Base-by-base conservation (phyloP, 2,888 invertebrate genomes). In the Aphidoletes aphidimyza region DNA sequence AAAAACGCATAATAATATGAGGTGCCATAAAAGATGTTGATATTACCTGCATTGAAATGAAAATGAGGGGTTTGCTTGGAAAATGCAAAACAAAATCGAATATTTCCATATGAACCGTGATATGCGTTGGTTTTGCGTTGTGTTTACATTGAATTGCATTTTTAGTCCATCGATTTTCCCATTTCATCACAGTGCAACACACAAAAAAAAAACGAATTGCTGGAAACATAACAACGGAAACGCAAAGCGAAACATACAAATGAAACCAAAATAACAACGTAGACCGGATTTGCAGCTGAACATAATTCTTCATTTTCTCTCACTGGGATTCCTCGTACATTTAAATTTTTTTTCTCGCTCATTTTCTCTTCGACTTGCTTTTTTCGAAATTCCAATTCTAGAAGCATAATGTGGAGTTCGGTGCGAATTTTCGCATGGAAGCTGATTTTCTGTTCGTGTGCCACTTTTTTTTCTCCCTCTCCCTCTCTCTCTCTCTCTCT, bases 261-360 rank as follows among this genome's bases (percentile, higher is more conserved):
- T 54, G 54, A 19, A 47, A 2, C 47, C 8, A 26, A 54, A 2
- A 1, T 0, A 54, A 30, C 26, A 30, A 69, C n/a, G 14, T 30
- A 30, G 26, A 26, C 11, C 69, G 69, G 69, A 69, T 69, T 69
- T 69, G 69, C 11, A 69, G 69, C 69, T 69, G 30, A 69, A 30
- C 69, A 69, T 69, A 69, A 69, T 69, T 69, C 69, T 69, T 69
- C 69, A 69, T 69, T 69, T 69, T 69, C 69, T n/a, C n/a, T 14
- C 69, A 34, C 30, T 17, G 30, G 34, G 69, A 30, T 69, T 69
- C 30, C n/a, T 17, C 30, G 69, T 69, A 30, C 69, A 69, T 69
- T 69, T 69, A n/a, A n/a, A n/a, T n/a, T n/a, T n/a, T n/a, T n/a
- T n/a, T n/a, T n/a, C n/a, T n/a, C n/a, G n/a, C n/a, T n/a, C n/a